Evolutionary conservation across 2,888 invertebrate species (phyloP), one percentile per base, ranked within the genome.

Genomic region (Oeneis ivallda): DNA sequence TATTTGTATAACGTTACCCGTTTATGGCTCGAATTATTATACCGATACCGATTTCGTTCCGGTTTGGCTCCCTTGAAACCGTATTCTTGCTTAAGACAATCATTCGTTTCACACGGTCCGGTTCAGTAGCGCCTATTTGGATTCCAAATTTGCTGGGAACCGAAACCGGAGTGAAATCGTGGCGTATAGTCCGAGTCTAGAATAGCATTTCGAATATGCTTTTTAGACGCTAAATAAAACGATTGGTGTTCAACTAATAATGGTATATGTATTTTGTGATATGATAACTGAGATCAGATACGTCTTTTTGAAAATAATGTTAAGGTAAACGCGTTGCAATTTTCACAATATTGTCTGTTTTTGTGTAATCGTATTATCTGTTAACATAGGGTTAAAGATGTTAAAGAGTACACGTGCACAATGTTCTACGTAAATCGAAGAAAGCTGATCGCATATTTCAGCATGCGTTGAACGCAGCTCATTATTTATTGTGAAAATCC

Each of bases 351-450:
- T 56, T 79, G 79, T 87, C 79, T 83, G 82, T 85, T 78, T 61
- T 80, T 79, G 79, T 85, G 81, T 88, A 85, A 83, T 84, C 82
- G 79, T 85, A 83, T 82, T 52, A 84, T 84, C 82, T 85, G 84
- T 86, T 86, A 84, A 81, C 81, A 80, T 87, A 87, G 82, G 77
- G 74, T 83, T 82, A 79, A 79, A 54, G 80, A 76, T 80, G 74
- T 81, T 82, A 83, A n/a, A 82, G 79, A 75, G 77, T 79, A 81
- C 76, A 74, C 72, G 79, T 84, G 88, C 85, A 84, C 80, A 86
- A 84, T 88, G 84, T 84, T 86, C 84, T 79, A 76, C 80, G 80
- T 78, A 81, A 69, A 47, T 47, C 47, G 17, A 15, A 15, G 47
- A 47, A 47, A 45, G 8, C 47, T 47, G 47, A 47, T 47, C 17